Conservation (phyloP, 2,113 vertebrate species). For the Aptenodytes forsteri region DNA sequence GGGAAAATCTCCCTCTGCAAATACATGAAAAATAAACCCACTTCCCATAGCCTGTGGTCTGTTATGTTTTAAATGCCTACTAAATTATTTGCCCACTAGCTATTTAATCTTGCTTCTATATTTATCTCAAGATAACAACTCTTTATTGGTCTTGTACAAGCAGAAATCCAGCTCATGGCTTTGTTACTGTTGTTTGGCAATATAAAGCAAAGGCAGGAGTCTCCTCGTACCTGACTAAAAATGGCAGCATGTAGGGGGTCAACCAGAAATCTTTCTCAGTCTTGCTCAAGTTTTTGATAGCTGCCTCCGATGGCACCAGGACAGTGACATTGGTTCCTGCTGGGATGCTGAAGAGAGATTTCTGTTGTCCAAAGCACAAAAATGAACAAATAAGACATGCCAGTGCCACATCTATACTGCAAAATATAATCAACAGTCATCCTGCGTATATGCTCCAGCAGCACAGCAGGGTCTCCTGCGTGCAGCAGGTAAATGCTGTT, state of each 20-base stretch:
- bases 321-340: conserved; percentile 78
- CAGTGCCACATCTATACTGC: background rate
- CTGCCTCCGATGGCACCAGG: conserved; percentile 78
- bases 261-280: conserved; percentile 79
- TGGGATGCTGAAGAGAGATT: conserved; percentile 69
- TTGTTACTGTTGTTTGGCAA: background rate
- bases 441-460: rapidly evolving
- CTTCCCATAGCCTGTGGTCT: background rate
- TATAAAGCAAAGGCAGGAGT: background rate
- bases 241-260: conserved; percentile 71
- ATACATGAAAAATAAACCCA: background rate
- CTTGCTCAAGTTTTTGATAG: conserved; percentile 70
- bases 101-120: background rate
- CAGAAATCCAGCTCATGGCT: background rate
- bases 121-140: background rate
- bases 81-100: background rate
- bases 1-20: background rate
- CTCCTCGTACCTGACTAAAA: conserved; percentile 79
- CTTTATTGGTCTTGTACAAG: background rate
- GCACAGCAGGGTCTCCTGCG: background rate
- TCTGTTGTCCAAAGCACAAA: conserved; percentile 70
- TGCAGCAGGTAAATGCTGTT: background rate
- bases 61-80: background rate
- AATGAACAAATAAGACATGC: conserved; percentile 19
- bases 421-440: background rate